These are phyloP conservation scores for Lordiphosa stackelbergi DNA, from an alignment of 1,140 invertebrate species.

Conservation along the genomic window DNA sequence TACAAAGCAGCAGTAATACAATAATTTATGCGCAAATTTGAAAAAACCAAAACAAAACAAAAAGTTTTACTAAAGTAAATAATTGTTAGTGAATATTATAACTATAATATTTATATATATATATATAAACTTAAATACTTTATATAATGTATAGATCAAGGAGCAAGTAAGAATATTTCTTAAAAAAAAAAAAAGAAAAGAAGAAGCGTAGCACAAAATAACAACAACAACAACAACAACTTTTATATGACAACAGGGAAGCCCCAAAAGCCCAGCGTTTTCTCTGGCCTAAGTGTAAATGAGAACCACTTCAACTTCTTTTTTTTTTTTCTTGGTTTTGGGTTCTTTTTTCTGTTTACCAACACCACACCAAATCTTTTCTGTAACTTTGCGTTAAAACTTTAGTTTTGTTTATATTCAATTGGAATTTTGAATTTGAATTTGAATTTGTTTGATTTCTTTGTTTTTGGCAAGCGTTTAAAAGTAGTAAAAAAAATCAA, in stretches of 20 bases:
- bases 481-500: slow-evolving; percentile 25
- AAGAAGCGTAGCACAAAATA: slow-evolving; percentile 56
- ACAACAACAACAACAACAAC: slow-evolving; percentile 32
- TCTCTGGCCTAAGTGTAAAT: slow-evolving; percentile 32
- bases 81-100: slow-evolving; percentile 74
- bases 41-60: slow-evolving; percentile 22
- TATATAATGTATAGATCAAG: slow-evolving; percentile 68
- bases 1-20: slow-evolving; percentile 45
- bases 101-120: slow-evolving; percentile 49
- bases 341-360: too few relatives aligned
- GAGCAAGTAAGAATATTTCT: slow-evolving; percentile 51
- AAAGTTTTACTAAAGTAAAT: slow-evolving; percentile 73
- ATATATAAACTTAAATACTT: slow-evolving; percentile 39
- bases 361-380: too few relatives aligned
- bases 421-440: slow-evolving; percentile 20
- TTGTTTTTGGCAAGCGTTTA: slow-evolving; percentile 46
- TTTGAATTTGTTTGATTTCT: slow-evolving; percentile 61
- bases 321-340: too few relatives aligned
- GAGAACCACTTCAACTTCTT: neutral
- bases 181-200: slow-evolving; percentile 44
- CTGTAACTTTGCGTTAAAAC: too few relatives aligned
- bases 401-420: too few relatives aligned
- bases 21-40: slow-evolving; percentile 74
- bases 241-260: slow-evolving; percentile 11
- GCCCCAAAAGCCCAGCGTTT: too few relatives aligned